Base-by-base conservation (phyloP, 1,140 invertebrate genomes). In the Kradibia gibbosae region DNA sequence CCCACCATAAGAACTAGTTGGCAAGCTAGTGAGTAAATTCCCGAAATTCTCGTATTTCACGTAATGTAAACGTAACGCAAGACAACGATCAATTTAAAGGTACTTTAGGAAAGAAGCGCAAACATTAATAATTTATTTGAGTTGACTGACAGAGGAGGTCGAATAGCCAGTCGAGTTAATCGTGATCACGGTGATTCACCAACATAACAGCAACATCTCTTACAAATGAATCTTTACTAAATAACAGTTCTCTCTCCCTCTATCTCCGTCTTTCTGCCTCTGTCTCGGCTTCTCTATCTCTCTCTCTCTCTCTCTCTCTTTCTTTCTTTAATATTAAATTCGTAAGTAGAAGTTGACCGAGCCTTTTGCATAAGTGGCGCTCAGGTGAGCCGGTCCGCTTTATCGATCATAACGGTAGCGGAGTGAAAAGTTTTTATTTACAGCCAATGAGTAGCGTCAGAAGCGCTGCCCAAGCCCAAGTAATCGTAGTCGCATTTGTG, bases 321-420 rank as follows among this genome's bases (percentile, higher is more conserved):
- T 65, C 10, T 28, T 17, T 22, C 48, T 50, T 20, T 3, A 25
- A 39, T 17, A 28, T 75, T 75, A 75, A 76, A 76, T 76, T 76
- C 34, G 36, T 67, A 39, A 67, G 36, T 17, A 67, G 34, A 39
- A 17, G 13, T 36, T n/a, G 62, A 67, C 34, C 62, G 34, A 67
- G 34, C 34, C 34, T 10, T 20, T 62, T 34, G 7, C 60, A 65
- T 11, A 31, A n/a, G 8, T 34, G 7, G 28, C 15, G 60, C 60
- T n/a, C 4, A 11, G n/a, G 34, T 31, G 3, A 34, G 20, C 50
- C 50, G 50, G 3, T 3, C 5, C 50, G 3, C 50, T 53, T 53
- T 53, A 53, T 53, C 50, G 50, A 53, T 53, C 10, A 5, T 53
- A 53, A 53, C 50, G 50, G 13, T 22, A n/a, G 15, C 10, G 15